Conservation (phyloP, 2,888 invertebrate genomes). For the Salticus scenicus region DNA sequence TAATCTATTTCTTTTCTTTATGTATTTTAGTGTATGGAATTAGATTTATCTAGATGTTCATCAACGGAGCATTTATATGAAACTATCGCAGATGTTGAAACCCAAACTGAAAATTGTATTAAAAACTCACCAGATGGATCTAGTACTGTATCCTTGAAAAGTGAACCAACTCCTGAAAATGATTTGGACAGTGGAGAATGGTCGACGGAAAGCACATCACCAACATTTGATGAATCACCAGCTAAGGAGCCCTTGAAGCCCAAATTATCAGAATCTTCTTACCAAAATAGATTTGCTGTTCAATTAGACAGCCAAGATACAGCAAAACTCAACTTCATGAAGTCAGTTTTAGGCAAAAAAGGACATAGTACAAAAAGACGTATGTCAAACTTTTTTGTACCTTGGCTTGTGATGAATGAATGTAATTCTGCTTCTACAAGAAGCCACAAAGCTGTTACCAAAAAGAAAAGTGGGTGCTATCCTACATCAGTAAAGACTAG, state of each 20-base stretch:
- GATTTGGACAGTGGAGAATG: conserved; percentile 64
- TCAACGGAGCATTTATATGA: conserved; percentile 61
- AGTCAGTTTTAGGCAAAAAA: conserved; percentile 54
- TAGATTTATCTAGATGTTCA: conserved; percentile 32
- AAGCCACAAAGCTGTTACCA: conserved; percentile 24
- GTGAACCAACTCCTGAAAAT: conserved; percentile 48
- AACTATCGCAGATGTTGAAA: conserved; percentile 51
- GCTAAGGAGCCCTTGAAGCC: conserved; percentile 15
- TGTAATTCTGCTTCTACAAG: conserved; percentile 26
- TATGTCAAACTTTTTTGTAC: conserved; percentile 65
- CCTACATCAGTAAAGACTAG: conserved; percentile 1
- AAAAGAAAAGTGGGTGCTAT: conserved; percentile 24
- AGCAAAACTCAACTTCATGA: conserved; percentile 57
- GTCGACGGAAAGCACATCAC: conserved; percentile 59
- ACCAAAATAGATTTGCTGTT: conserved; percentile 42
- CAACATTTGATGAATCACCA: conserved; percentile 36
- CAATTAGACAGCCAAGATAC: conserved; percentile 39
- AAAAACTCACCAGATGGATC: conserved; percentile 21
- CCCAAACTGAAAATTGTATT: neutral
- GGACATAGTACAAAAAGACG: conserved; percentile 27
- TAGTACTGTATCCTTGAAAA: conserved; percentile 24
- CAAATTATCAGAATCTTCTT: neutral
- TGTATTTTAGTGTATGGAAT: conserved; percentile 25
- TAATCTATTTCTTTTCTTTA: neutral
- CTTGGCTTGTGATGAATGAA: conserved; percentile 55